These are phyloP conservation scores for Gyps fulvus DNA, from an alignment of 2,113 vertebrate genomes.

Conservation along the genomic window DNA sequence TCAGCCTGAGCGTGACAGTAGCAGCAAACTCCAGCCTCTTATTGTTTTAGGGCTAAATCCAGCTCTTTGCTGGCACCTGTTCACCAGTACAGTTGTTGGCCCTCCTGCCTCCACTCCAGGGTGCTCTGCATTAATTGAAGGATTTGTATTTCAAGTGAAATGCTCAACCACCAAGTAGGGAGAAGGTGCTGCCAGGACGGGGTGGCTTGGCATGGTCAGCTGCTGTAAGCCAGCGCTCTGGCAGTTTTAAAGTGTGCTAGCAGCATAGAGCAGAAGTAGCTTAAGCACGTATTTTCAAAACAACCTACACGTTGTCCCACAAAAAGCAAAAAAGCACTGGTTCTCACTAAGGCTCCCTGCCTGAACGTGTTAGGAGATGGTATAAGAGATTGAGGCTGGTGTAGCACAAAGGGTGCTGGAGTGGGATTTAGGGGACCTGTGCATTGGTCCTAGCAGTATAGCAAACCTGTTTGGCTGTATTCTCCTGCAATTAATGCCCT, in stretches of 20 bases:
- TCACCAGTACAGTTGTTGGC: not conserved
- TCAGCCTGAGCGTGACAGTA: not conserved
- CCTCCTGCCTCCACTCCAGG: not conserved
- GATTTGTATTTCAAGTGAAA: not conserved
- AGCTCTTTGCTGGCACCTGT: not conserved
- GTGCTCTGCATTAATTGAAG: not conserved
- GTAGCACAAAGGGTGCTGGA: not conserved
- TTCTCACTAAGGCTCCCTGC: not conserved
- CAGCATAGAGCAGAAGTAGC: not conserved
- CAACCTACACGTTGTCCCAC: not conserved
- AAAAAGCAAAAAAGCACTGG: not conserved
- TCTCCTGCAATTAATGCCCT: not conserved
- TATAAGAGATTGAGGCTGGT: not conserved
- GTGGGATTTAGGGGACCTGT: not conserved
- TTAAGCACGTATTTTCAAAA: not conserved
- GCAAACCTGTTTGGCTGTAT: not conserved
- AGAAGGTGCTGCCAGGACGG: not conserved
- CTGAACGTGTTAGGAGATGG: not conserved
- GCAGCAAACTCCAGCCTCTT: not conserved
- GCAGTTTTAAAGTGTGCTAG: not conserved
- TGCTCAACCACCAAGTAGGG: not conserved
- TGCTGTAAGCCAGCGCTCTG: not conserved
- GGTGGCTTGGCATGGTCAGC: not conserved
- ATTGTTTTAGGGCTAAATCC: conserved; percentile 19
- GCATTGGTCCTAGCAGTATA: not conserved